Evolutionary conservation across 2,888 invertebrate species (phyloP).

Genomic region (Melinopterus prodromus): DNA sequence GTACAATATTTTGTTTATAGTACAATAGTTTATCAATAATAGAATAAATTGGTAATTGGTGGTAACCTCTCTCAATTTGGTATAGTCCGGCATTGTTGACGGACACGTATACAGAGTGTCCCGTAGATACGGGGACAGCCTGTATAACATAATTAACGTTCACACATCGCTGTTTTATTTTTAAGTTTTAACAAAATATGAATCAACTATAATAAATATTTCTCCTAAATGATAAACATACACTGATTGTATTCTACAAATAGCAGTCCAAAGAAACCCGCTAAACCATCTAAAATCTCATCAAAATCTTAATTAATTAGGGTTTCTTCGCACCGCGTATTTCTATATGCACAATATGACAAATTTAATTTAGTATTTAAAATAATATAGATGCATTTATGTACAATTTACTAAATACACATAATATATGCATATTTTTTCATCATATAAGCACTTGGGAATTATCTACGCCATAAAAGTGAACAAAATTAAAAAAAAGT

Average conservation of each 20-base stretch:
- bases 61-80: slow-evolving; percentile 55
- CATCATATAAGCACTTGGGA: slow-evolving; percentile 48
- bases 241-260: slow-evolving; percentile 34
- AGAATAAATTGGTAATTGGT: slow-evolving; percentile 52
- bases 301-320: slow-evolving; percentile 26
- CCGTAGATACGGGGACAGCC: slow-evolving; percentile 11
- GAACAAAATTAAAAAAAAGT: slow-evolving; percentile 40
- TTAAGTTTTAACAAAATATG: slow-evolving; percentile 34
- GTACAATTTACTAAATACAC: slow-evolving; percentile 46
- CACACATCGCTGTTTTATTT: slow-evolving; percentile 10
- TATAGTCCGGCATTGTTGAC: slow-evolving; percentile 40
- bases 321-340: slow-evolving; percentile 13
- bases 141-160: slow-evolving; percentile 15
- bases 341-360: slow-evolving; percentile 37
- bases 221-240: slow-evolving; percentile 35
- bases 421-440: slow-evolving; percentile 37
- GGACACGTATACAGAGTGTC: neutral
- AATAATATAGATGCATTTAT: slow-evolving; percentile 44
- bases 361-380: slow-evolving; percentile 40
- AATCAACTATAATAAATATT: slow-evolving; percentile 40
- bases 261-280: slow-evolving; percentile 30
- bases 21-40: slow-evolving; percentile 48
- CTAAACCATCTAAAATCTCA: slow-evolving; percentile 26
- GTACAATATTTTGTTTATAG: slow-evolving; percentile 53
- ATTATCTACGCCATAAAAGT: slow-evolving; percentile 44